These are phyloP conservation scores for Parotia lawesii DNA, from an alignment of 2,113 vertebrate genomes.

Conservation along the genomic window DNA sequence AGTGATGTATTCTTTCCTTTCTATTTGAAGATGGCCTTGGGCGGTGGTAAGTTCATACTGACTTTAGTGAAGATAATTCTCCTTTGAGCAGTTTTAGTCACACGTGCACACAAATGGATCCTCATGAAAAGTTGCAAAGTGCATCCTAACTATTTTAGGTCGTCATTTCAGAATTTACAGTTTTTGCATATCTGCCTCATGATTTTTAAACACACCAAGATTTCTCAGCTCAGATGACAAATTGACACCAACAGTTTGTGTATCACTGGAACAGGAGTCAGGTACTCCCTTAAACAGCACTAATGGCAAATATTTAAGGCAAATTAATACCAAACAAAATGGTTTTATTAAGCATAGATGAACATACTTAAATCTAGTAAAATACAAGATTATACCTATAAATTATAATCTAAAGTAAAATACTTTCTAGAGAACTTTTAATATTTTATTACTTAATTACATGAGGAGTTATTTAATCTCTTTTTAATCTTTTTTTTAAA, in stretches of 20 bases:
- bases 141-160: not conserved
- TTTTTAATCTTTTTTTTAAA: fast-evolving
- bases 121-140: not conserved
- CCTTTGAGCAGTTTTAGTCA: not conserved
- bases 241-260: not conserved
- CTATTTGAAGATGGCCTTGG: not conserved
- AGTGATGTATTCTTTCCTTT: not conserved
- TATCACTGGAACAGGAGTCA: not conserved
- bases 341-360: not conserved
- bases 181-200: not conserved
- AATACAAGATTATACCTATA: not conserved
- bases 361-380: not conserved
- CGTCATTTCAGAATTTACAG: not conserved
- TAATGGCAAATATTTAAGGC: not conserved
- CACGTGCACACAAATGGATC: not conserved
- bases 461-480: not conserved
- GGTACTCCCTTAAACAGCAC: not conserved
- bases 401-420: not conserved
- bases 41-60: not conserved
- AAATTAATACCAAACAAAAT: not conserved
- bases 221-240: not conserved
- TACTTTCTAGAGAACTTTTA: not conserved
- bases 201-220: not conserved
- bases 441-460: not conserved
- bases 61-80: not conserved